Conservation (phyloP, 2,113 vertebrate genomes). For the Motacilla tschutschensis region DNA sequence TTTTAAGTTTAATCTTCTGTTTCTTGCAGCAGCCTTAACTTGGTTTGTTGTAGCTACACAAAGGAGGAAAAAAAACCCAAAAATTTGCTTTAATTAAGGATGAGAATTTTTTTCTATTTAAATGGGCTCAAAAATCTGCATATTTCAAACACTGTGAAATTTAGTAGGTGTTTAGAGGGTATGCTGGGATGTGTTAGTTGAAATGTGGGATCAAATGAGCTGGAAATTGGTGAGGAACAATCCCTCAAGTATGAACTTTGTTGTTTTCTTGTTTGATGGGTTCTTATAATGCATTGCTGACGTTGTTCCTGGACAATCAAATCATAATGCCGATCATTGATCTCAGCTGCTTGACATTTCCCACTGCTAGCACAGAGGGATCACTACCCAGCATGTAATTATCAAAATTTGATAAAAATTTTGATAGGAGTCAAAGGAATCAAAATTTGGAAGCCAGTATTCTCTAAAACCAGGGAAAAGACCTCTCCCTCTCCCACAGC, state of each 20-base stretch:
- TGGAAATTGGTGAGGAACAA: not conserved
- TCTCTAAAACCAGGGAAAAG: not conserved
- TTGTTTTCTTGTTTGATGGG: not conserved
- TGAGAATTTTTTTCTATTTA: not conserved
- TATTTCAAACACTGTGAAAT: not conserved
- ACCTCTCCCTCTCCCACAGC: not conserved
- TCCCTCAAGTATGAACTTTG: not conserved
- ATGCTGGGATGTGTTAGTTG: not conserved
- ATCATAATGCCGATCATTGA: not conserved
- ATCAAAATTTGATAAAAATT: too few relatives aligned
- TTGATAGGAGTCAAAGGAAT: not conserved
- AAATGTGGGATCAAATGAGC: not conserved
- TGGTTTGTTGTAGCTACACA: not conserved
- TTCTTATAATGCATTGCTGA: not conserved
- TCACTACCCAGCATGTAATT: not conserved
- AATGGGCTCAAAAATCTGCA: not conserved
- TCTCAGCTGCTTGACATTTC: not conserved
- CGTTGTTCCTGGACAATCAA: not conserved
- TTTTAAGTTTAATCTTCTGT: not conserved
- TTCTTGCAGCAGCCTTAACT: not conserved
- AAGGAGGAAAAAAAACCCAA: fast-evolving
- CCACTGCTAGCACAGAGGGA: not conserved
- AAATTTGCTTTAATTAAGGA: not conserved
- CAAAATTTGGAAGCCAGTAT: not conserved
- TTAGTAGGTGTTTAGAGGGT: not conserved